Conservation (phyloP, 2,888 invertebrate species). For the Tipula unca region DNA sequence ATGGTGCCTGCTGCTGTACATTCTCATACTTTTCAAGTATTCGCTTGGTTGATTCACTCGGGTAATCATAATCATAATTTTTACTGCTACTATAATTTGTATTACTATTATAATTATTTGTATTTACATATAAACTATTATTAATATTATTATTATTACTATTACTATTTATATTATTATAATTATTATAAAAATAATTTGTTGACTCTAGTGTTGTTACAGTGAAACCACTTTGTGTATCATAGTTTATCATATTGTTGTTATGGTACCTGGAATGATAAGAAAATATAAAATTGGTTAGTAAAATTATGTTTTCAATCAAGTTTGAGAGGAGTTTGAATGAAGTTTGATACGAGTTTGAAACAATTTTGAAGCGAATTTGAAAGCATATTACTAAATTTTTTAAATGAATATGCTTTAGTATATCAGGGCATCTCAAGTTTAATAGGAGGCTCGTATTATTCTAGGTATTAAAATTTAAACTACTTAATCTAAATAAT, state of each 20-base stretch:
- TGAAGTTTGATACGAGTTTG: too few relatives aligned
- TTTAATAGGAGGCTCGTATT: too few relatives aligned
- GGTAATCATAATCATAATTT: not conserved
- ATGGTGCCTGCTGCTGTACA: not conserved
- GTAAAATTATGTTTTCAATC: not conserved
- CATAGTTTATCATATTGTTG: slow-evolving; percentile 78
- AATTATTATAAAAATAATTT: slow-evolving; percentile 24
- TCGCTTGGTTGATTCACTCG: not conserved
- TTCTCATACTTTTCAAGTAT: not conserved
- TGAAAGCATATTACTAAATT: too few relatives aligned
- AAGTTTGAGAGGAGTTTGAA: not conserved
- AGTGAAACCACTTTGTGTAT: slow-evolving; percentile 55
- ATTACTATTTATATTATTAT: slow-evolving; percentile 21
- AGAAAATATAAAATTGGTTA: not conserved
- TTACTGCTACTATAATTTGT: slow-evolving; percentile 25
- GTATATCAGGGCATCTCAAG: too few relatives aligned
- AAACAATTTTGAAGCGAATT: not conserved
- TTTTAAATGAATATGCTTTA: too few relatives aligned
- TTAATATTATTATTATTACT: slow-evolving; percentile 44
- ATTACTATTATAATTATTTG: slow-evolving; percentile 32
- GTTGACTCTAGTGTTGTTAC: slow-evolving; percentile 33
- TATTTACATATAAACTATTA: slow-evolving; percentile 32
- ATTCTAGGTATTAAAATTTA: too few relatives aligned
- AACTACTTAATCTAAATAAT: too few relatives aligned
- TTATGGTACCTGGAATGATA: slow-evolving; percentile 59